Conservation (phyloP, 2,797 vertebrate species). For the Cyprinella venusta region DNA sequence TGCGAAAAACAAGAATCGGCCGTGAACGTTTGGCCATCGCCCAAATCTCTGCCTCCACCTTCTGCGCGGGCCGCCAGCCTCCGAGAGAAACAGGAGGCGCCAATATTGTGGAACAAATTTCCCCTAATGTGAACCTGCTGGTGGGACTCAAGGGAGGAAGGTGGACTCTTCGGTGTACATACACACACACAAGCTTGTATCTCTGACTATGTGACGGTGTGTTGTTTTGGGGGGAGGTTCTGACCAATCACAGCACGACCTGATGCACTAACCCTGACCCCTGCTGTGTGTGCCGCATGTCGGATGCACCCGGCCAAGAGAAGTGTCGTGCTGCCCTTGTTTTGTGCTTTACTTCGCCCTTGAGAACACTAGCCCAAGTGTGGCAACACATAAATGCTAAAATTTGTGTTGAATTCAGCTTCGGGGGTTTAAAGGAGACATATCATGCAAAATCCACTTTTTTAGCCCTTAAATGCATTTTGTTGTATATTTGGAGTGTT, state of each 20-base stretch:
- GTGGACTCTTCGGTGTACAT: conserved; percentile 70
- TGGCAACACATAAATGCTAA: no score
- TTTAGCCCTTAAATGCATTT: no score
- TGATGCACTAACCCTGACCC: conserved; percentile 29
- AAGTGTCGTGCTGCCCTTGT: conserved; percentile 43
- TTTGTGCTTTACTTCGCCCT: conserved; percentile 16
- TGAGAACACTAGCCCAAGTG: no score
- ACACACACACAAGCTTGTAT: conserved; percentile 5
- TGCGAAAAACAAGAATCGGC: conserved; percentile 79
- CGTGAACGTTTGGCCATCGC: conserved; percentile 84
- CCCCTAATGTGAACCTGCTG: conserved; percentile 87
- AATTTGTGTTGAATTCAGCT: neutral
- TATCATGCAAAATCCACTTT: no score
- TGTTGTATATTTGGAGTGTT: no score
- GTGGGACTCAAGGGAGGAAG: conserved; percentile 75
- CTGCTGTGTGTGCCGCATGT: conserved; percentile 51
- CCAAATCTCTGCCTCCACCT: conserved; percentile 93
- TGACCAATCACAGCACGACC: conserved; percentile 38
- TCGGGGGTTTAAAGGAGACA: neutral
- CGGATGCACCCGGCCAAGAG: conserved; percentile 46
- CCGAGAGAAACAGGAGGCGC: conserved; percentile 81
- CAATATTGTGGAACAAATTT: conserved; percentile 89
- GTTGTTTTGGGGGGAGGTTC: conserved; percentile 13
- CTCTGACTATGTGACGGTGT: conserved; percentile 16
- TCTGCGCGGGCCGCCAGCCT: conserved; percentile 87